Base-by-base conservation (phyloP, 2,113 vertebrate genomes). In the Apteryx mantelli region DNA sequence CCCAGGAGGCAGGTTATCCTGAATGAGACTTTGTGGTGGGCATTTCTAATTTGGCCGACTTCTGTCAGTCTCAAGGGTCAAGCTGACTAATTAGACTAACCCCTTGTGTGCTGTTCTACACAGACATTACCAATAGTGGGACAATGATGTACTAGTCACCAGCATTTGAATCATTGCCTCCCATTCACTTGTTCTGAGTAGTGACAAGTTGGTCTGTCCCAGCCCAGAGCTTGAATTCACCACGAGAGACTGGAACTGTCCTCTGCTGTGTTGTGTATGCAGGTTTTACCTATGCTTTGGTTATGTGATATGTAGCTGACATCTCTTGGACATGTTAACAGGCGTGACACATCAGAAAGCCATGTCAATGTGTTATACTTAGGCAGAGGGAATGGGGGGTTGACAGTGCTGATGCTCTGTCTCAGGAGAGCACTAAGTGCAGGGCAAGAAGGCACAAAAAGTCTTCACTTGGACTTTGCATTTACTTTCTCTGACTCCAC, bases 31-130 rank as follows among this genome's bases (percentile, higher is more conserved):
- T 91, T 83, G 79, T 5, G 0, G 66, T 58, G 93, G 94, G 38
- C 68, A 75, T 80, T 93, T 80, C 95, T 97, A 97, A 95, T 96
- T 97, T 89, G 66, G 75, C 78, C 82, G 61, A 68, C 13, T 93
- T 65, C 83, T 91, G 56, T 6, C 53, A 60, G 63, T 82, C 95
- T 79, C 93, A 22, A 66, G 94, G 92, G 95, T 38, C 52, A 89
- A 89, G 9, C 12, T 13, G 36, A 50, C 53, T 96, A 94, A 97
- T 97, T 93, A 70, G 84, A 74, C 91, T 92, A 95, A 95, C 68
- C 44, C 81, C n/a, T 83, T 56, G 20, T 48, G 22, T 76, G 30
- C n/a, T 65, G 10, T 69, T 42, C 61, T 44, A 5, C 5, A 5
- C 68, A 58, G 60, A 34, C 15, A 20, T 42, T 12, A 80, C 77